phyloP scores from a whole-genome alignment of 2,113 vertebrate species.

The Sardina pilchardus region DNA sequence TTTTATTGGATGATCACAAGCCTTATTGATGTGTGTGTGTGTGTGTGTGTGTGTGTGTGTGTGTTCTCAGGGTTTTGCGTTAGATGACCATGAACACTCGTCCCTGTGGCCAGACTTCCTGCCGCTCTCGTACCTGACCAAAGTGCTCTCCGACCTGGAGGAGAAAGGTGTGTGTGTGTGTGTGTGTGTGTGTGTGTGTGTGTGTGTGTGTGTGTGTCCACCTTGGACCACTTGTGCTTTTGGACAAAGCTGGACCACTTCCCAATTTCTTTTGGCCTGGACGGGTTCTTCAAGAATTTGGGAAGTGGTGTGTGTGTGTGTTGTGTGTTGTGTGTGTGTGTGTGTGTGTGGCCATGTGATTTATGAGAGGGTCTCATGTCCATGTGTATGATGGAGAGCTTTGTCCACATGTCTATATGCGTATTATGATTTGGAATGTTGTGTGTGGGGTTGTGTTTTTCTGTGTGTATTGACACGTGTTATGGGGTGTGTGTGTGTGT shows the following conservation, averaged over 20 bases:
- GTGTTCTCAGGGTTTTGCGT: conserved; percentile 68
- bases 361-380: too few species aligned
- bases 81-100: conserved; percentile 64
- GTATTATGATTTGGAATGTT: neutral
- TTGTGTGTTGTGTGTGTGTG: too few species aligned
- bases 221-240: too few species aligned
- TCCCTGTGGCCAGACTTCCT: conserved; percentile 80
- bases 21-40: neutral
- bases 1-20: too few species aligned
- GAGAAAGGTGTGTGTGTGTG: conserved; percentile 71
- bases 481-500: neutral
- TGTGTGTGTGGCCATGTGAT: too few species aligned
- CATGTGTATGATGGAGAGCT: neutral
- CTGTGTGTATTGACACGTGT: neutral
- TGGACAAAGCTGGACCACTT: too few species aligned
- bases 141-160: conserved; percentile 80
- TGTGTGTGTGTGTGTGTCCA: neutral
- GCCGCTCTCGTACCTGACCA: conserved; percentile 85
- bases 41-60: conserved; percentile 22
- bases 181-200: neutral
- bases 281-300: too few species aligned
- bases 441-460: neutral
- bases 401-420: too few species aligned
- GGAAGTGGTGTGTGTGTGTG: too few species aligned
- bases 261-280: too few species aligned